Evolutionary conservation across 2,113 vertebrate genomes (phyloP).

Genomic region (Enhydra lutris): DNA sequence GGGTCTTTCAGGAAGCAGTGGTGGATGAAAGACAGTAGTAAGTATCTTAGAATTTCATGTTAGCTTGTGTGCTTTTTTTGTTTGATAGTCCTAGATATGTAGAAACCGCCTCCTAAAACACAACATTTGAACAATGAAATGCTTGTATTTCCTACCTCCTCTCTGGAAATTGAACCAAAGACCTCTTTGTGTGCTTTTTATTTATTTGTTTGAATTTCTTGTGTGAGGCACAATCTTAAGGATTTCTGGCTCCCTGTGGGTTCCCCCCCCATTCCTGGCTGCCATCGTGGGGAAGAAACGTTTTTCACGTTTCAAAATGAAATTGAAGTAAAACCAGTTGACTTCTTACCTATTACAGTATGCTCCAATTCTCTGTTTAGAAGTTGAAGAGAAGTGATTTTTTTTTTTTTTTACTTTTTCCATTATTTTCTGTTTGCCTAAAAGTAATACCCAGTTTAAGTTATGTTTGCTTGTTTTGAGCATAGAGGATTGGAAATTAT

Average conservation of each 20-base stretch:
- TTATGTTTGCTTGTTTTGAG: slow-evolving; percentile 25
- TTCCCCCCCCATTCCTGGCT: not conserved
- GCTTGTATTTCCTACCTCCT: slow-evolving; percentile 38
- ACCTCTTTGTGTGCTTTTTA: slow-evolving; percentile 28
- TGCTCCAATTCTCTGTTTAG: not conserved
- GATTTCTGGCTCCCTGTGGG: not conserved
- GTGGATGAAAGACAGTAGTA: slow-evolving; percentile 94
- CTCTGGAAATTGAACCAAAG: slow-evolving; percentile 41
- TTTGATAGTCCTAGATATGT: not conserved
- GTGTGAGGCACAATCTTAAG: not conserved
- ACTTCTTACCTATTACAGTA: not conserved
- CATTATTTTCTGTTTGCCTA: not conserved
- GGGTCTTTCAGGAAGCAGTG: slow-evolving; percentile 91
- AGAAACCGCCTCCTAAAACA: slow-evolving; percentile 13
- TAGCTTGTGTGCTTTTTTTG: slow-evolving; percentile 1
- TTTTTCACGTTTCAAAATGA: slow-evolving; percentile 49
- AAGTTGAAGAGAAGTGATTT: not conserved
- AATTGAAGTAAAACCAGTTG: not conserved
- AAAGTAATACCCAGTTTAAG: not conserved
- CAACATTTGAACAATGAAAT: not conserved
- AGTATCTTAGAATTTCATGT: slow-evolving; percentile 75
- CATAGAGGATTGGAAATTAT: not conserved
- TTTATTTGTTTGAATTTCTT: slow-evolving; percentile 35
- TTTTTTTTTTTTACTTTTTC: not conserved
- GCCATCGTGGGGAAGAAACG: not conserved